These are phyloP conservation scores for Blastomussa wellsi DNA, from an alignment of 92 coral and sea anemone species.

Conservation along the genomic window DNA sequence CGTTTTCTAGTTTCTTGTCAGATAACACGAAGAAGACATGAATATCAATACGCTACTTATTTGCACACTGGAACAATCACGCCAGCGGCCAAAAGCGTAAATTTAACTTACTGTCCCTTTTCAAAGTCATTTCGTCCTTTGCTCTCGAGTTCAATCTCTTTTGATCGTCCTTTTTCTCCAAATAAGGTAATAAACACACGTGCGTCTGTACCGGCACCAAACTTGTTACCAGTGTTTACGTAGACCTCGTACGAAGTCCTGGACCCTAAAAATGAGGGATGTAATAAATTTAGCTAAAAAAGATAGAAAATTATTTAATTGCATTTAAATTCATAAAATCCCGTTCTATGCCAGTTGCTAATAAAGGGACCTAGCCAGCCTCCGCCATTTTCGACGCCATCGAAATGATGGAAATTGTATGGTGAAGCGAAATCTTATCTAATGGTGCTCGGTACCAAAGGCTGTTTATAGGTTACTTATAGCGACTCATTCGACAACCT, in stretches of 20 bases:
- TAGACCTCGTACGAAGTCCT: constrained; percentile 71
- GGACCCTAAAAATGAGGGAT: not conserved
- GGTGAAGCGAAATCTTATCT: not conserved
- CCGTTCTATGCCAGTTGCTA: too few relatives aligned
- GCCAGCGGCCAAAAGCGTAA: not conserved
- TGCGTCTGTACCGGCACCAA: constrained; percentile 99
- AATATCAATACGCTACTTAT: not conserved
- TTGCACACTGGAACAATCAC: not conserved
- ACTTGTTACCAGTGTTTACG: constrained; percentile 84
- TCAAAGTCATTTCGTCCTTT: constrained; percentile 86
- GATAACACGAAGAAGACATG: not conserved
- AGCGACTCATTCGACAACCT: too few relatives aligned
- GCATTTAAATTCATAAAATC: too few relatives aligned
- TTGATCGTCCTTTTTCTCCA: constrained; percentile 83
- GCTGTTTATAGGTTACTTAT: too few relatives aligned
- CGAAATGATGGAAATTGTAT: too few relatives aligned
- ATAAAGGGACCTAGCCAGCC: too few relatives aligned
- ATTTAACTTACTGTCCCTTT: constrained; percentile 83
- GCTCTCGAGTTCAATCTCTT: constrained; percentile 76
- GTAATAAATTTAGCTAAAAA: too few relatives aligned
- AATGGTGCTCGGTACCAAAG: not conserved
- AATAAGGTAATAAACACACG: constrained; percentile 79
- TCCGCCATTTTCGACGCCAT: too few relatives aligned
- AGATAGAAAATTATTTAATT: too few relatives aligned
- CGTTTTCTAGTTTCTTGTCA: too few relatives aligned